phyloP scores from a whole-genome alignment of 1,140 invertebrate species.

The Polypedilum vanderplanki region DNA sequence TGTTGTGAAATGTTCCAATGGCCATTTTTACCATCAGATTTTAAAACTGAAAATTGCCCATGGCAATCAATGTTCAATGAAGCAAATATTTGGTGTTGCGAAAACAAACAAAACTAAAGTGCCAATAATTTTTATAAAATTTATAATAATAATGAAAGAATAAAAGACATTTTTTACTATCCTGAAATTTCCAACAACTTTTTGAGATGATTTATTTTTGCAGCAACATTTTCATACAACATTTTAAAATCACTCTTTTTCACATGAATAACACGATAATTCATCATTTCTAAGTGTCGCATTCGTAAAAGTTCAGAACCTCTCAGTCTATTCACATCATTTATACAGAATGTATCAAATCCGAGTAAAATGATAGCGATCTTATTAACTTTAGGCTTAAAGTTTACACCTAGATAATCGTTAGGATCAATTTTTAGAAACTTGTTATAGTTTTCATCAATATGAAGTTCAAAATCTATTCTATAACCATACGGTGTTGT shows the following conservation, averaged over 20 bases:
- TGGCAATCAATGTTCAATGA: constrained; percentile 91
- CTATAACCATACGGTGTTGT: constrained; percentile 42
- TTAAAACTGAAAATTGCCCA: constrained; percentile 57
- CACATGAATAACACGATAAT: constrained; percentile 50
- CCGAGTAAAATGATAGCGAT: constrained; percentile 43
- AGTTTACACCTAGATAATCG: not conserved
- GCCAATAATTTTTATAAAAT: not conserved
- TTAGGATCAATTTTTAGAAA: constrained; percentile 33
- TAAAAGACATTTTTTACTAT: constrained; percentile 8
- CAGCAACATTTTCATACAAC: constrained; percentile 43
- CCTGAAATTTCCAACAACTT: constrained; percentile 34
- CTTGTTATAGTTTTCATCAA: constrained; percentile 36
- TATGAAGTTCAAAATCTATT: constrained; percentile 43
- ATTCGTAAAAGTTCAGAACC: constrained; percentile 45
- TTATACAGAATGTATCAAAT: constrained; percentile 42
- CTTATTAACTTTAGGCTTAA: constrained; percentile 35
- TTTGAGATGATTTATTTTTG: constrained; percentile 44
- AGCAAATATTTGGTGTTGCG: constrained; percentile 69
- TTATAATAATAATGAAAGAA: not conserved
- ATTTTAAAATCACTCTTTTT: constrained; percentile 50
- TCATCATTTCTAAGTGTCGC: constrained; percentile 54
- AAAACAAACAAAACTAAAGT: not conserved
- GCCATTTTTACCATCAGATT: constrained; percentile 57
- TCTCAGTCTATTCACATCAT: constrained; percentile 41
- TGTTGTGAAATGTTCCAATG: constrained; percentile 80